Conservation (phyloP, 2,888 invertebrate genomes). For the Norana najaformis region DNA sequence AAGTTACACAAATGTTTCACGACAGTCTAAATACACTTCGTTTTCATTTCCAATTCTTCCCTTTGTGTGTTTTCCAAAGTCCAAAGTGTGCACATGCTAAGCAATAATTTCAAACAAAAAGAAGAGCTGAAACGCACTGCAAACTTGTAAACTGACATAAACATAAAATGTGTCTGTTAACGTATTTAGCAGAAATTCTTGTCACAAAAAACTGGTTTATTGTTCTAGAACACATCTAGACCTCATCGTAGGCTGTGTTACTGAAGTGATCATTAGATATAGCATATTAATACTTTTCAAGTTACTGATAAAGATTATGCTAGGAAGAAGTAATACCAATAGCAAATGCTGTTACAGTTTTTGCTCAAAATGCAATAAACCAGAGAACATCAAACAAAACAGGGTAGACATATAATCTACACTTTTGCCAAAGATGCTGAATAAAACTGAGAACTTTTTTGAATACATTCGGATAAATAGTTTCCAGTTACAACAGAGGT, state of each 20-base stretch:
- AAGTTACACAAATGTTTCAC: neutral
- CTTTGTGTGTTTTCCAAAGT: no score
- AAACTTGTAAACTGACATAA: neutral
- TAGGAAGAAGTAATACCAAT: neutral
- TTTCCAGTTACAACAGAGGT: neutral
- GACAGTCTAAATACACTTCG: neutral
- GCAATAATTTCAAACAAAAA: neutral
- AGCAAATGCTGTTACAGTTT: neutral
- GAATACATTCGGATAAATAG: neutral
- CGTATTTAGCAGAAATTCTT: neutral
- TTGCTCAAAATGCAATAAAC: neutral
- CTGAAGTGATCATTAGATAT: neutral
- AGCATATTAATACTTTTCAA: neutral
- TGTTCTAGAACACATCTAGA: neutral
- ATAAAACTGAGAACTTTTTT: neutral
- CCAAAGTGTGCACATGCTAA: conserved; percentile 1
- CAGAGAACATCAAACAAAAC: neutral
- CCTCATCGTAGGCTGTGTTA: neutral
- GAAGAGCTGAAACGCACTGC: neutral
- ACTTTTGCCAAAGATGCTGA: neutral
- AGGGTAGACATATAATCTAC: neutral
- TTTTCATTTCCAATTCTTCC: no score
- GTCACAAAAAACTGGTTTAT: neutral
- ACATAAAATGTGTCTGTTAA: neutral
- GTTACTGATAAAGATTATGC: neutral